A percentile compares a stretch with the other conserved stretches of the same genome.
phyloP scores from a whole-genome alignment of 2,797 vertebrate genomes.

The Cetoscarus ocellatus region DNA sequence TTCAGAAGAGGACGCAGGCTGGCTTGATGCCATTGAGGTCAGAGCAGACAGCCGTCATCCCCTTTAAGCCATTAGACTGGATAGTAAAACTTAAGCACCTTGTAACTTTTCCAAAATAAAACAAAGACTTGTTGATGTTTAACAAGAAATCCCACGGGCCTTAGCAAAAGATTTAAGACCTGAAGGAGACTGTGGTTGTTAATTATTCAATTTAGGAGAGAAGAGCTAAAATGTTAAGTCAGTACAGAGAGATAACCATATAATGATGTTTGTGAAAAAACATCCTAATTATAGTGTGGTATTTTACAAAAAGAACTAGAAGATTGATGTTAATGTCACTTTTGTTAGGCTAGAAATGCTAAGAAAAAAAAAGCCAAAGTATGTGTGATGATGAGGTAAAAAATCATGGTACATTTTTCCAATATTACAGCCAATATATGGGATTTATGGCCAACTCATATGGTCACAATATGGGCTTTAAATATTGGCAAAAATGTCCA shows the following conservation, averaged over 20 bases:
- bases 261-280: neutral
- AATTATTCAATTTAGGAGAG: neutral
- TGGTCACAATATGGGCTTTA: too few relatives aligned
- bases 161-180: slow-evolving; percentile 17
- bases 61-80: slow-evolving; percentile 12
- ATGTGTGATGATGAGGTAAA: too few relatives aligned
- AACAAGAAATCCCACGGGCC: slow-evolving; percentile 24
- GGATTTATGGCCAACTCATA: too few relatives aligned
- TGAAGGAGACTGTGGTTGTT: slow-evolving; percentile 14
- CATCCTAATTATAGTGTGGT: neutral
- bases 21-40: slow-evolving; percentile 24
- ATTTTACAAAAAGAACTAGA: neutral
- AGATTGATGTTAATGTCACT: neutral
- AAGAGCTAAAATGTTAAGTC: slow-evolving; percentile 1
- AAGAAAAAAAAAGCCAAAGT: too few relatives aligned
- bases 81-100: slow-evolving; percentile 37
- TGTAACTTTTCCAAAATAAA: slow-evolving; percentile 15
- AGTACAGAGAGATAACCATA: neutral
- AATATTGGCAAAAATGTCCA: too few relatives aligned
- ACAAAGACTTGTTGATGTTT: slow-evolving; percentile 18
- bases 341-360: too few relatives aligned
- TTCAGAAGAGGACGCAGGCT: slow-evolving; percentile 3
- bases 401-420: too few relatives aligned
- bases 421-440: too few relatives aligned
- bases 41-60: slow-evolving; percentile 9